phyloP scores from a whole-genome alignment of 2,888 invertebrate genomes.

The Ametastegia equiseti region DNA sequence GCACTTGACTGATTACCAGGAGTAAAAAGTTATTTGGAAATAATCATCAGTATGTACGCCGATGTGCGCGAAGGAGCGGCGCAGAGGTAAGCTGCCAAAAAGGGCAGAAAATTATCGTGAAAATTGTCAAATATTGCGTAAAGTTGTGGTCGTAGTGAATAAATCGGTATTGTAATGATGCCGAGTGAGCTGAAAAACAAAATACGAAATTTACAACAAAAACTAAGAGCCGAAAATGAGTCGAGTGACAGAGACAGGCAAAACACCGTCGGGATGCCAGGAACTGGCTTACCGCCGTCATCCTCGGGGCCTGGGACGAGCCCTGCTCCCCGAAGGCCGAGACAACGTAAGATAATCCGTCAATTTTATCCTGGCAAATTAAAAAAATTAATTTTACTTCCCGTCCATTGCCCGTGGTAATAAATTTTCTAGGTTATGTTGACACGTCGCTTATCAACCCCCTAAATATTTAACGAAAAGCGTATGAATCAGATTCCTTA shows the following conservation, averaged over 20 bases:
- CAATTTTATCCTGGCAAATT: not conserved
- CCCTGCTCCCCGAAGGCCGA: constrained; percentile 80
- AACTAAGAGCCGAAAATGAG: constrained; percentile 85
- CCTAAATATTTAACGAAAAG: not conserved
- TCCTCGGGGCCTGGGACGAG: constrained; percentile 74
- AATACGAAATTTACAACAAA: constrained; percentile 89
- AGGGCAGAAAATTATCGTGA: constrained; percentile 59
- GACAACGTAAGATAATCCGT: constrained; percentile 79
- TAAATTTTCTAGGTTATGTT: constrained; percentile 50
- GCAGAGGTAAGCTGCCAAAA: constrained; percentile 68
- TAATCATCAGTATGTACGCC: constrained; percentile 26
- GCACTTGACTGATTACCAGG: not conserved
- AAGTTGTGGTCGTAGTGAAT: constrained; percentile 1
- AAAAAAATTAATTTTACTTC: not conserved
- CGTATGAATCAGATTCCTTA: not conserved
- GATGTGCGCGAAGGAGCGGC: constrained; percentile 57
- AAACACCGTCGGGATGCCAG: constrained; percentile 75
- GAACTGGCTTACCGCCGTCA: constrained; percentile 73
- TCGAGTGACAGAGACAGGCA: constrained; percentile 80
- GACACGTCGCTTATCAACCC: constrained; percentile 36
- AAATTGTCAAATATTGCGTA: constrained; percentile 34
- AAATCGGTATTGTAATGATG: constrained; percentile 74
- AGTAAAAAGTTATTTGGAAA: not conserved
- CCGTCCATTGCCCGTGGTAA: not conserved
- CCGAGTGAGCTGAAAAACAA: constrained; percentile 88